Evolutionary conservation across 2,888 invertebrate species (phyloP), one percentile per base, ranked within the genome.

Genomic region (Arge pagana): DNA sequence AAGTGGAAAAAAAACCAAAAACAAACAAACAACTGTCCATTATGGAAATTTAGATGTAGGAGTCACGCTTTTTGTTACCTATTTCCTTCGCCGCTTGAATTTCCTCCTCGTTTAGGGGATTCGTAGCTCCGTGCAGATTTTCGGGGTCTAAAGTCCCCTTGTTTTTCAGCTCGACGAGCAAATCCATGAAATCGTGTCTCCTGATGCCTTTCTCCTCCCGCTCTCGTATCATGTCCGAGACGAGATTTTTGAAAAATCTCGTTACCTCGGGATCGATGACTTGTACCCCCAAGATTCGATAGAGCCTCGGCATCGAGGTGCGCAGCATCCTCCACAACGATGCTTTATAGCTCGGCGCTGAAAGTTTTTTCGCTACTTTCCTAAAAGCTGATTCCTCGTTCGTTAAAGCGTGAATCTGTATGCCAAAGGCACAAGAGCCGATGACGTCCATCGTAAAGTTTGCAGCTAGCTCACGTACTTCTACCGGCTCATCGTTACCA

Each of bases 381-480:
- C 71, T 69, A 57, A 80, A 79, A 13, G 70, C 71, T 7, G 77
- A 77, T 16, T 77, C 64, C 26, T 74, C 66, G 53, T 78, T 63
- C 6, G 62, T 70, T 28, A 79, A 63, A 0, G 77, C 74, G 54
- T 79, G 77, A 56, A 77, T 75, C 53, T 79, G 76, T 58, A 80
- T 74, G 33, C 80, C 80, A 61, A 80, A 81, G 21, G 78, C 79
- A 54, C 79, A 78, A 30, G 74, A 74, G 11, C 80, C 79, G 37
- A 81, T 80, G 2, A 80, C 78, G 64, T 80, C 79, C 53, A 79
- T 78, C n/a, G 78, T 78, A 58, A 77, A 80, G 52, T 77, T 77
- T 2, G 78, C 71, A 49, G 74, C 77, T 51, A 76, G 48, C 49
- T 77, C 78, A 60, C 77, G 74, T 36, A 77, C 67, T 53, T 80